Base-by-base conservation (phyloP, 2,113 vertebrate genomes). In the Callopanchax toddi region DNA sequence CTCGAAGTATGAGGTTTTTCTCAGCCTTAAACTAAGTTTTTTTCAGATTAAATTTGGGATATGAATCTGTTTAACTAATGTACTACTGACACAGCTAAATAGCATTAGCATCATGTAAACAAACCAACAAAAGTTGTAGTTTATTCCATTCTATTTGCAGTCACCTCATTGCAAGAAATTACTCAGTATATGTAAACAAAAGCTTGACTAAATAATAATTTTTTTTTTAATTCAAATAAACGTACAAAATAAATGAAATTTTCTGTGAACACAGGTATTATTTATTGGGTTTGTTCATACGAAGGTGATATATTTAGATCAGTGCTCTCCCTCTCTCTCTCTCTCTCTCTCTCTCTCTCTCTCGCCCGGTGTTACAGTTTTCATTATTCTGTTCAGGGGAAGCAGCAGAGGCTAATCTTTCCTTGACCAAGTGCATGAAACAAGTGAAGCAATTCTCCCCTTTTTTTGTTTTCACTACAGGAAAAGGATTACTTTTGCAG, bases 361-460 rank as follows among this genome's bases (percentile, higher is more conserved):
- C 44, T 22, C 11, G 51, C 48, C 51, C 25, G 51, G 39, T 64
- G 57, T 71, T 78, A 55, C 55, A 49, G 57, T 74, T 68, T 78
- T 55, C 58, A 79, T 83, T 76, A 78, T 79, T 22, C n/a, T 3
- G 21, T 36, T 26, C 58, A 48, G 51, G 18, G 32, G 59, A 62
- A 23, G 66, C 44, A 62, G 73, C 67, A 63, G 52, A 76, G 67
- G 69, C 71, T 85, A 76, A 83, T 85, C 74, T 81, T 49, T 70
- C 71, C 66, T 74, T 76, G 77, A 78, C 76, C 77, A 72, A 78
- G 62, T 39, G 70, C 58, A 83, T 85, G 60, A 78, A 66, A 51
- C 64, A 48, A 52, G 67, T 54, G 53, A 43, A 66, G 62, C 72
- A 62, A 3, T 55, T 2, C 18, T 67, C 29, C 5, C 29, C 59